These are phyloP conservation scores for Crypturellus tataupa DNA, from an alignment of 2,797 vertebrate genomes.

Conservation along the genomic window DNA sequence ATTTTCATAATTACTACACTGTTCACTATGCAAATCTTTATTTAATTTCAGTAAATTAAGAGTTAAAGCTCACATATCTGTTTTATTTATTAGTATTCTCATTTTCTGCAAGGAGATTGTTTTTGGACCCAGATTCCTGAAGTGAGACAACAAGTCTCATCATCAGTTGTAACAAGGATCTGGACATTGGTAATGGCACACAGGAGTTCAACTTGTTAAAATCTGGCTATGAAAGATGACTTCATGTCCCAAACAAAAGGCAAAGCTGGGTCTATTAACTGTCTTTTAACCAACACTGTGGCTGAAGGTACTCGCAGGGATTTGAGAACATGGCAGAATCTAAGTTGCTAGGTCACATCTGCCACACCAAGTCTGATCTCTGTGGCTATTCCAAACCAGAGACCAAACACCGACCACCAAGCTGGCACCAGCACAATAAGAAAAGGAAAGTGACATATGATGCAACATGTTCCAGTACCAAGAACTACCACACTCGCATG, in stretches of 20 bases:
- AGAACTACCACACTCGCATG: no score
- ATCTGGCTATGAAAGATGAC: not conserved
- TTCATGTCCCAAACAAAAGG: not conserved
- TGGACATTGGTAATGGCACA: not conserved
- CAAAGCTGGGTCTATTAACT: not conserved
- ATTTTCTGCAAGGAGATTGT: not conserved
- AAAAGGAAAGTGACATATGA: not conserved
- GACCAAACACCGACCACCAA: no score
- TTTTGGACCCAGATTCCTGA: not conserved
- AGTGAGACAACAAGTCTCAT: not conserved
- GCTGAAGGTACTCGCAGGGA: not conserved
- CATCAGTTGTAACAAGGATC: not conserved
- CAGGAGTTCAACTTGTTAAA: not conserved
- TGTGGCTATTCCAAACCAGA: not conserved
- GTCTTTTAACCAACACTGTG: not conserved
- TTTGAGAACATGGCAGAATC: not conserved
- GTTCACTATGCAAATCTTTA: accelerated
- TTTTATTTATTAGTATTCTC: not conserved
- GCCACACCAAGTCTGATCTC: not conserved
- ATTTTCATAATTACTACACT: not conserved
- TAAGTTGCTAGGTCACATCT: not conserved
- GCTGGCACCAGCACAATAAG: not conserved
- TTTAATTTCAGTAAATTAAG: not conserved
- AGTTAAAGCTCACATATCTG: not conserved
- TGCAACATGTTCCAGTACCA: no score